Evolutionary conservation across 2,888 invertebrate species (phyloP).

Genomic region (Monopis laevigella): DNA sequence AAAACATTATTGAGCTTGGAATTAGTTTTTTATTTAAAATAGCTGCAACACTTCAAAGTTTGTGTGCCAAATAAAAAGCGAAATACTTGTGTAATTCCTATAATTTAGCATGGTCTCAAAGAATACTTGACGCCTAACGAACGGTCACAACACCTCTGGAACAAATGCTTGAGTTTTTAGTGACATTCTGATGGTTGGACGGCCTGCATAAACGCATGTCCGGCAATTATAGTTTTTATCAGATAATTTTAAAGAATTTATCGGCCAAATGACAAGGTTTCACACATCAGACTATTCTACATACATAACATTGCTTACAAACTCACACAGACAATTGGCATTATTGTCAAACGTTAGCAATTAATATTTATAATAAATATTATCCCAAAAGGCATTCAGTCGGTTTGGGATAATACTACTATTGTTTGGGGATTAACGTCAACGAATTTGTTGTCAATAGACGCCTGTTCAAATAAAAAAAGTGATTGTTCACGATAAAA

Average conservation of each 20-base stretch:
- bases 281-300: no score
- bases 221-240: conserved; percentile 32
- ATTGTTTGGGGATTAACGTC: conserved; percentile 65
- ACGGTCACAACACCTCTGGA: conserved; percentile 36
- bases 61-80: conserved; percentile 13
- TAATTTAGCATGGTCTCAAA: conserved; percentile 23
- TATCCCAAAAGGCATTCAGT: conserved; percentile 24
- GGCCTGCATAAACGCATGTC: conserved; percentile 27
- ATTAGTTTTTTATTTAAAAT: no score
- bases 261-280: conserved; percentile 11
- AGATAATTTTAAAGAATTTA: conserved; percentile 15
- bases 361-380: conserved; percentile 7
- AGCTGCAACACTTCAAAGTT: neutral
- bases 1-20: no score
- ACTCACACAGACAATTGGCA: no score
- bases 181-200: conserved; percentile 27
- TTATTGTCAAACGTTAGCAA: no score
- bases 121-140: conserved; percentile 35
- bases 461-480: conserved; percentile 64
- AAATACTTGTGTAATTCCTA: conserved; percentile 33
- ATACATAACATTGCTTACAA: neutral
- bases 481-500: conserved; percentile 44
- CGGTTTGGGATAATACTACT: conserved; percentile 42
- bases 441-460: conserved; percentile 63
- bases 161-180: conserved; percentile 31